Evolutionary conservation across 1,140 invertebrate genomes (phyloP), one percentile per base, ranked within the genome.

Genomic region (Bombus polaris): DNA sequence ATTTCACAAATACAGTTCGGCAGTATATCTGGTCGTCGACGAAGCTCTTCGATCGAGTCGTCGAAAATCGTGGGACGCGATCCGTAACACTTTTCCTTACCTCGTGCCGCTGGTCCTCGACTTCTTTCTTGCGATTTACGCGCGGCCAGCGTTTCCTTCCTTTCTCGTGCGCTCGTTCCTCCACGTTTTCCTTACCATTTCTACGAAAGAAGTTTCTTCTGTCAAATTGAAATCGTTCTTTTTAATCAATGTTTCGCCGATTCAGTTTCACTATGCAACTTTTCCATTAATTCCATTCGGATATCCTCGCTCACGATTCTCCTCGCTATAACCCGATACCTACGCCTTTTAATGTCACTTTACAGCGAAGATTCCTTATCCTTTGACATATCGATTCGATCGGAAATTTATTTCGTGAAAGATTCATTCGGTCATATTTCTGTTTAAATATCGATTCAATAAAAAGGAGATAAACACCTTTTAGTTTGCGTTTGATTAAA

Each of bases 111-210:
- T 9, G 28, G 32, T 35, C 78, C 78, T 53, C 53, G 47, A 86
- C 39, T 82, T 81, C 59, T 81, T 80, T 76, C 22, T 85, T 18
- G n/a, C 44, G 15, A 25, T 44, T 32, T 71, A 78, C 75, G 22
- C 53, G 9, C 28, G 37, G 28, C 5, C 75, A 39, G 15, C 6
- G 66, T 83, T 79, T 35, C 25, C 42, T 70, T 68, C 39, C 42
- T 66, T 83, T 76, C 73, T 37, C 73, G 18, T 12, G 37, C 37
- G 15, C 8, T 25, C 12, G 42, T 83, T 66, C 32, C 42, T 37
- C 53, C 47, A 15, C 39, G 68, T 81, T 18, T 66, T 25, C 9
- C 18, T 65, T 71, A n/a, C 2, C 82, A 62, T 47, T 59, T 72
- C 76, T 2, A 12, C 59, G 18, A 70, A 18, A 12, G 2, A 72